Evolutionary conservation across 2,113 vertebrate species (phyloP).

Genomic region (Scatophagus argus): DNA sequence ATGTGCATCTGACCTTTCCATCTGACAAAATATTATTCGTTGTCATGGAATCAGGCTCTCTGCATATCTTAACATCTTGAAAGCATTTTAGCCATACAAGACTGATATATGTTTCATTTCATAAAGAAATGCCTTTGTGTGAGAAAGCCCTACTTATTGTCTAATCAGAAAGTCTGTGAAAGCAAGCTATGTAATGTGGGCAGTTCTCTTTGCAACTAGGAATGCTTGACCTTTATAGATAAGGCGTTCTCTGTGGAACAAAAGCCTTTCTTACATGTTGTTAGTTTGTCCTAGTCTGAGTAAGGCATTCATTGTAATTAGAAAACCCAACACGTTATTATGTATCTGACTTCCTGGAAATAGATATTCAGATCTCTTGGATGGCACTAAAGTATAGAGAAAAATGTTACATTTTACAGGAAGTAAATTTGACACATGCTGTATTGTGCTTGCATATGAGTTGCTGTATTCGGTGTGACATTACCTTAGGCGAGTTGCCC

Average conservation of each 20-base stretch:
- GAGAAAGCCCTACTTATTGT: conserved; percentile 66
- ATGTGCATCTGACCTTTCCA: conserved; percentile 73
- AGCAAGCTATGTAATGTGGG: conserved; percentile 66
- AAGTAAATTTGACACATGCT: conserved; percentile 22
- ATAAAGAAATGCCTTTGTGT: conserved; percentile 63
- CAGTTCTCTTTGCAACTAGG: conserved; percentile 56
- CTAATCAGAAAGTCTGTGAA: conserved; percentile 69
- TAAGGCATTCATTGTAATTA: conserved; percentile 65
- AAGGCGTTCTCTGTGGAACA: conserved; percentile 77
- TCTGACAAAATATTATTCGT: conserved; percentile 66
- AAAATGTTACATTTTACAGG: background rate
- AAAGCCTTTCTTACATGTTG: conserved; percentile 75
- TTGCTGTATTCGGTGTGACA: conserved; percentile 26
- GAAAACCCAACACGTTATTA: conserved; percentile 60
- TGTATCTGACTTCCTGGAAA: conserved; percentile 43
- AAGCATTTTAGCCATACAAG: conserved; percentile 63
- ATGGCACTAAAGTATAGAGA: conserved; percentile 9
- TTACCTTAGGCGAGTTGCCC: conserved; percentile 1
- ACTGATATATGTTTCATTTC: conserved; percentile 48
- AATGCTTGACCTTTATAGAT: conserved; percentile 80
- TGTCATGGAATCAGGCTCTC: conserved; percentile 66
- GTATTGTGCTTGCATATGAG: conserved; percentile 6
- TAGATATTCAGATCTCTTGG: conserved; percentile 32
- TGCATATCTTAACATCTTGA: conserved; percentile 68
- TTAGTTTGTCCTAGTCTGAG: conserved; percentile 64